phyloP scores from a whole-genome alignment of 2,888 invertebrate genomes.

The Siphlonurus alternatus region DNA sequence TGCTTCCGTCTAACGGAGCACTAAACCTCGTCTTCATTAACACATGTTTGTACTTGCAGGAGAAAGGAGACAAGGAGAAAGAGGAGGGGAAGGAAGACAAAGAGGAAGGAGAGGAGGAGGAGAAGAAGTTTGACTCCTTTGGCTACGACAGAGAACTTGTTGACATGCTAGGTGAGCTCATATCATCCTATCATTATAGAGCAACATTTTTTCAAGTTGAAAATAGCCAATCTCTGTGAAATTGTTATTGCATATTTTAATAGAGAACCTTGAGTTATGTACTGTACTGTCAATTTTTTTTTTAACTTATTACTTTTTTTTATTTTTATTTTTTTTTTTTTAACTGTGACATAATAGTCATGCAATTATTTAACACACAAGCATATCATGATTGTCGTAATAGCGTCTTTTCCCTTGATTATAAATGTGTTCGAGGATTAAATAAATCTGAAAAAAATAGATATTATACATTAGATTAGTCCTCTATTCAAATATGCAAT shows the following conservation, averaged over 20 bases:
- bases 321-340: conserved; percentile 7
- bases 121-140: conserved; percentile 69
- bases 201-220: neutral
- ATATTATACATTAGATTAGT: too few species aligned
- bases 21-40: too few species aligned
- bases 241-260: neutral
- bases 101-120: conserved; percentile 52
- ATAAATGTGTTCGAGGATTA: too few species aligned
- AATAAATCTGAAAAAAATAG: too few species aligned
- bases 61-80: conserved; percentile 21
- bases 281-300: neutral
- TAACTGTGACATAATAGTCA: too few species aligned
- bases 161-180: conserved; percentile 57
- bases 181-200: neutral
- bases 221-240: neutral
- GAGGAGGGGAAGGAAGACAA: conserved; percentile 28
- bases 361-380: neutral
- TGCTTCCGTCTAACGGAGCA: too few species aligned
- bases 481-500: too few species aligned
- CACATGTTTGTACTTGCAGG: too few species aligned
- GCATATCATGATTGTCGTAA: too few species aligned
- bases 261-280: neutral
- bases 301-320: neutral
- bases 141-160: conserved; percentile 81
- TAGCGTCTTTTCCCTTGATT: too few species aligned